Base-by-base conservation (phyloP, 2,888 invertebrate genomes). In the Cephus sareptanus region DNA sequence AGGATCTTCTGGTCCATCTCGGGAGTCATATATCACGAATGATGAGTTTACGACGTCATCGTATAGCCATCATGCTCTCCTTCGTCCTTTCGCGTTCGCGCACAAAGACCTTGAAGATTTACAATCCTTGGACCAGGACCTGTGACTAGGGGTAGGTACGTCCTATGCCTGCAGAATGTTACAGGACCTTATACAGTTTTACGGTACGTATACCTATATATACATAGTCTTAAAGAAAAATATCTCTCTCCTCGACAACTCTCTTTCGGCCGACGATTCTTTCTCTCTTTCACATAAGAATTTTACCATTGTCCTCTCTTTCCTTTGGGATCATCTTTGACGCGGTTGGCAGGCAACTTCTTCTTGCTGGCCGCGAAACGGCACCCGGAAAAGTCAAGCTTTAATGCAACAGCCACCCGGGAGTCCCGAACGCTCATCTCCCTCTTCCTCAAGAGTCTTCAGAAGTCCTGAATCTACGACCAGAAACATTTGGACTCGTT, bases 1-100 rank as follows among this genome's bases (percentile, higher is more conserved):
- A 56, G 40, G 40, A 56, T 56, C 40, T 23, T 56, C 40, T 56
- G 40, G 40, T 56, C 40, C 40, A 56, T 56, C 40, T 56, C 6
- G 0, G 23, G 9, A 73, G 84, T 85, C 82, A 80, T 85, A 85
- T 85, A 85, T 85, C 84, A 85, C 81, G 81, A 76, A 89, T 89
- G 86, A 88, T 88, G 87, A 89, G 87, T 88, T 88, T 88, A 88
- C 83, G 34, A 82, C 83, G 80, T 74, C 79, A 83, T 87, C 82
- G 85, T 85, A 86, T 86, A 86, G 82, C 87, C 84, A 88, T 88
- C 82, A 88, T 87, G 80, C 85, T 81, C 82, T 83, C 77, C 83
- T 84, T 86, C 83, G 87, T 88, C 88, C 85, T 86, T 87, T 82
- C 81, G 84, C 80, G 81, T 74, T 70, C 75, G 83, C 82, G 83